Evolutionary conservation across 2,113 vertebrate genomes (phyloP).

Genomic region (Charina bottae): DNA sequence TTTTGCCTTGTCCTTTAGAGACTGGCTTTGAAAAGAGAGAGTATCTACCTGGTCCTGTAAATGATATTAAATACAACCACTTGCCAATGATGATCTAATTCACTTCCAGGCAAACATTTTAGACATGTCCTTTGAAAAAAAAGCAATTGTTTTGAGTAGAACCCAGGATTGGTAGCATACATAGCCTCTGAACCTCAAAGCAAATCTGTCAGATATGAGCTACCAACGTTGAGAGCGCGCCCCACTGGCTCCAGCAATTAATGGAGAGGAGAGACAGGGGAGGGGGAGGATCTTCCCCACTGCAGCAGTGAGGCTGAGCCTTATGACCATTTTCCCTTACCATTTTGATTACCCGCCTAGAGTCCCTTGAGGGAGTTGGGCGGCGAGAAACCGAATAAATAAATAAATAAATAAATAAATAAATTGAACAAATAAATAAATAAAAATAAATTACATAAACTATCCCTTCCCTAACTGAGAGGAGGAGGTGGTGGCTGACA

Average conservation of each 20-base stretch:
- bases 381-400: too few relatives aligned
- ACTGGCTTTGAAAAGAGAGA: constrained; percentile 93
- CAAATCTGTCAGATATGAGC: neutral
- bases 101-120: neutral
- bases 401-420: too few relatives aligned
- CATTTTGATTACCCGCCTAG: too few relatives aligned
- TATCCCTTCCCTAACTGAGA: neutral
- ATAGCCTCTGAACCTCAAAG: neutral
- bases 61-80: constrained; percentile 12
- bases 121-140: neutral
- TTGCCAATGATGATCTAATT: neutral
- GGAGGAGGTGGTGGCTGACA: neutral
- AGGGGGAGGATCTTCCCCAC: neutral
- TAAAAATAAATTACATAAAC: too few relatives aligned
- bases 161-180: neutral
- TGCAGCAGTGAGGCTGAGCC: neutral
- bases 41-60: constrained; percentile 96
- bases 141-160: neutral
- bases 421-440: too few relatives aligned
- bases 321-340: neutral
- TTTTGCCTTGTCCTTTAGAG: constrained; percentile 89
- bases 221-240: neutral
- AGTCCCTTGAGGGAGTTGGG: too few relatives aligned
- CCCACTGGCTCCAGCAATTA: neutral
- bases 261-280: neutral